Conservation (phyloP, 2,797 vertebrate species). For the Picus viridis region DNA sequence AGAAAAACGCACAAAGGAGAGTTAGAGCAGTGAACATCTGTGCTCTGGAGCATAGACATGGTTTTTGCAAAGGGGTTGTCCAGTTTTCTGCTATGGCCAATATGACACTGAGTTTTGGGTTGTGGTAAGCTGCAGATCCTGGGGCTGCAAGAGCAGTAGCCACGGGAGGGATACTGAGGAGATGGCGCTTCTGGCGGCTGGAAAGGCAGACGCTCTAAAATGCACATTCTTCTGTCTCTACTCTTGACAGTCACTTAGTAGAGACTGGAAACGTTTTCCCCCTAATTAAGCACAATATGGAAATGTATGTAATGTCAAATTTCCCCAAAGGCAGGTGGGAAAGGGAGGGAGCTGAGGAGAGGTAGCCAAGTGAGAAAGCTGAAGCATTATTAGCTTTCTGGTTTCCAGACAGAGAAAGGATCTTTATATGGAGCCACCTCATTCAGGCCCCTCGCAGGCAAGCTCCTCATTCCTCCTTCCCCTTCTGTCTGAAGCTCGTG, state of each 20-base stretch:
- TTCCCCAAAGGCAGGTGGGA: background rate
- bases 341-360: background rate
- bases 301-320: background rate
- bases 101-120: background rate
- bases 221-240: fast-evolving
- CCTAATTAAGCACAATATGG: background rate
- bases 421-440: background rate
- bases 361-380: background rate
- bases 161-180: background rate
- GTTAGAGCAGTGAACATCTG: background rate
- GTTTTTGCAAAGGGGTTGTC: background rate
- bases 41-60: background rate
- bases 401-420: background rate
- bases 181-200: background rate
- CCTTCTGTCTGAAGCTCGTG: background rate
- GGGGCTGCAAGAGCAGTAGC: background rate
- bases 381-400: background rate
- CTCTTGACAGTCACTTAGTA: background rate
- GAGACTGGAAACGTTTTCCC: background rate
- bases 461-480: background rate
- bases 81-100: background rate
- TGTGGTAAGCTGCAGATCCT: background rate
- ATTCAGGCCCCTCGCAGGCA: background rate
- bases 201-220: background rate
- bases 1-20: background rate